Percentiles rank a stretch among this genome's conserved stretches.
These are phyloP conservation scores for Exephanes ischioxanthus DNA, from an alignment of 2,888 invertebrate genomes.

Conservation along the genomic window DNA sequence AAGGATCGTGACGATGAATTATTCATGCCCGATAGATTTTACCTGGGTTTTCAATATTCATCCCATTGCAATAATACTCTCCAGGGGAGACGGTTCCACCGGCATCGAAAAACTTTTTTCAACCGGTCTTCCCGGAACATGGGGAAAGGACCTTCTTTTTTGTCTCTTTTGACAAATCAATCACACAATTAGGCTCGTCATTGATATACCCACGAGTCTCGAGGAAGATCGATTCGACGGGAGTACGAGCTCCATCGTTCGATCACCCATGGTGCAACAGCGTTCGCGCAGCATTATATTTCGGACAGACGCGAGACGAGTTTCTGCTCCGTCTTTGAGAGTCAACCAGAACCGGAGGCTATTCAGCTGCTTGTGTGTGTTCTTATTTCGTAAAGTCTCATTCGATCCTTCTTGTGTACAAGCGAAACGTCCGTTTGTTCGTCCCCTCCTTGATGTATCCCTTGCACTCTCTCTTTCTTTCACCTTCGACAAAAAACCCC, in stretches of 20 bases:
- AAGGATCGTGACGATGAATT: constrained; percentile 17
- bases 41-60: constrained; percentile 43
- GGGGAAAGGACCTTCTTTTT: neutral
- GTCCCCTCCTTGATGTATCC: constrained; percentile 22
- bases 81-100: neutral
- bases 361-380: constrained; percentile 42
- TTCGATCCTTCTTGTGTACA: constrained; percentile 38
- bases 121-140: neutral
- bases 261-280: constrained; percentile 58
- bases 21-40: constrained; percentile 34
- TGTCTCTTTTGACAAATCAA: constrained; percentile 46
- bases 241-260: constrained; percentile 45
- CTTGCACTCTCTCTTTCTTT: constrained; percentile 36
- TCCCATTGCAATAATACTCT: neutral
- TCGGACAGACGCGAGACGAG: constrained; percentile 44
- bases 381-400: constrained; percentile 43
- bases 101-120: neutral
- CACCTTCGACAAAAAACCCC: constrained; percentile 66
- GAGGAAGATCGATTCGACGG: constrained; percentile 64
- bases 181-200: constrained; percentile 67
- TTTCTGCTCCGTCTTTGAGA: constrained; percentile 40
- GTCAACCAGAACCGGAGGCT: constrained; percentile 57
- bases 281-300: constrained; percentile 56
- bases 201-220: constrained; percentile 50
- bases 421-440: constrained; percentile 28